These are phyloP conservation scores for Trichonephila inaurata DNA, from an alignment of 1,140 invertebrate species.

Conservation along the genomic window DNA sequence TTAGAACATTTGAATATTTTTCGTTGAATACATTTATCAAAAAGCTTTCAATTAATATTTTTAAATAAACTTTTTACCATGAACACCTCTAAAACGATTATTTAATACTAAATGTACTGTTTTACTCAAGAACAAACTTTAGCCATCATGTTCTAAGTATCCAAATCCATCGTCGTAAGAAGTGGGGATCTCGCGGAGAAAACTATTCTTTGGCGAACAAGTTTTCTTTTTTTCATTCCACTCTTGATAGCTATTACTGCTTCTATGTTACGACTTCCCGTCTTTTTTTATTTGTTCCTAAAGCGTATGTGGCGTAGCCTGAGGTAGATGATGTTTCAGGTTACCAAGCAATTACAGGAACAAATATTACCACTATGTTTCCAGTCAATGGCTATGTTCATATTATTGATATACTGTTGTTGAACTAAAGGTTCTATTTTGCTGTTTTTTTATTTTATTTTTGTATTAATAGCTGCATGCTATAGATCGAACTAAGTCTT, in stretches of 20 bases:
- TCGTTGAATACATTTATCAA: no score
- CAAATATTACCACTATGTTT: conserved; percentile 69
- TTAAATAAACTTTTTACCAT: no score
- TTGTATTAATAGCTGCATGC: neutral
- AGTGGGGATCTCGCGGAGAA: conserved; percentile 16
- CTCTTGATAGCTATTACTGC: conserved; percentile 35
- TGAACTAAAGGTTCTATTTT: conserved; percentile 35
- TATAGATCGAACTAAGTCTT: neutral
- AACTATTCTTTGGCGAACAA: conserved; percentile 24
- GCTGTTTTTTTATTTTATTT: conserved; percentile 48
- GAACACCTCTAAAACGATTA: no score
- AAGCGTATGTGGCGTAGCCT: neutral
- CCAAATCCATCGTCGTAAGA: conserved; percentile 23
- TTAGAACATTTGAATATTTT: no score
- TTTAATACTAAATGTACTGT: neutral
- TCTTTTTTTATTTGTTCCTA: neutral
- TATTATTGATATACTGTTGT: conserved; percentile 71
- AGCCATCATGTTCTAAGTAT: conserved; percentile 36
- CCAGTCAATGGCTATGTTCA: conserved; percentile 66
- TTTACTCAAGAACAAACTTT: conserved; percentile 21
- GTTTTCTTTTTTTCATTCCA: conserved; percentile 1
- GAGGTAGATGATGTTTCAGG: conserved; percentile 40
- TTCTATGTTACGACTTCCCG: conserved; percentile 54
- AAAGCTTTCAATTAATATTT: no score
- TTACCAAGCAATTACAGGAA: conserved; percentile 66